Conservation (phyloP, 2,797 vertebrate genomes). For the Pelodytes ibericus region DNA sequence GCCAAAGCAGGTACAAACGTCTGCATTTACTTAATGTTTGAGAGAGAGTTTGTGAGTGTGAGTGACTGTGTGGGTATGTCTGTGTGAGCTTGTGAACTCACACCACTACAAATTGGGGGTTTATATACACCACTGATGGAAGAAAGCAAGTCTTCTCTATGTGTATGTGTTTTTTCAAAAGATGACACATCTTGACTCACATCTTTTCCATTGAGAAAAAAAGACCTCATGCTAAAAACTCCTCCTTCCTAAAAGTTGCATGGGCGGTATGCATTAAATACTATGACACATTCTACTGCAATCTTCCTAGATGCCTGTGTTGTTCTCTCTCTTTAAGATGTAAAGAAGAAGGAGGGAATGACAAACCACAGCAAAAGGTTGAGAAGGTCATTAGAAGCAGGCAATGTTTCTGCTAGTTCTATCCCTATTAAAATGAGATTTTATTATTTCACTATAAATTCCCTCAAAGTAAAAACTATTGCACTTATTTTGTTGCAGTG, state of each 20-base stretch:
- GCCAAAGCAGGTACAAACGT: slow-evolving; percentile 12
- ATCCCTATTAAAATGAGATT: too few species aligned
- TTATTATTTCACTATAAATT: too few species aligned
- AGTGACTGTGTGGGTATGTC: slow-evolving; percentile 29
- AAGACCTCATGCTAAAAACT: slow-evolving; percentile 45
- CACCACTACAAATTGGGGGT: slow-evolving; percentile 54
- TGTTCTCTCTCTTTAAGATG: slow-evolving; percentile 58
- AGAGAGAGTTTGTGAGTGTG: slow-evolving; percentile 27
- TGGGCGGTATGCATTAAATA: slow-evolving; percentile 55
- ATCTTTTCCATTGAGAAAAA: slow-evolving; percentile 63
- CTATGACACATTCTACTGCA: slow-evolving; percentile 60
- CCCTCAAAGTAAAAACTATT: too few species aligned
- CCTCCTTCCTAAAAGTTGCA: slow-evolving; percentile 56
- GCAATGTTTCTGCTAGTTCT: too few species aligned
- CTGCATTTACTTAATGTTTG: slow-evolving; percentile 32
- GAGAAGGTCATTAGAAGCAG: slow-evolving; percentile 45
- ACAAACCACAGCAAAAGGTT: slow-evolving; percentile 20
- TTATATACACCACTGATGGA: slow-evolving; percentile 56
- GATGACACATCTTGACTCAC: slow-evolving; percentile 64
- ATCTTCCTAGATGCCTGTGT: slow-evolving; percentile 40
- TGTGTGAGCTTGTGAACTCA: slow-evolving; percentile 49
- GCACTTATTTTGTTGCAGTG: too few species aligned
- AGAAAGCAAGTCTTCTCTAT: slow-evolving; percentile 50
- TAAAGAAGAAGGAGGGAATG: slow-evolving; percentile 32
- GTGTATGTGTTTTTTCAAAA: slow-evolving; percentile 54